These are phyloP conservation scores for Bradypodion pumilum DNA, from an alignment of 2,797 vertebrate genomes.

Conservation along the genomic window DNA sequence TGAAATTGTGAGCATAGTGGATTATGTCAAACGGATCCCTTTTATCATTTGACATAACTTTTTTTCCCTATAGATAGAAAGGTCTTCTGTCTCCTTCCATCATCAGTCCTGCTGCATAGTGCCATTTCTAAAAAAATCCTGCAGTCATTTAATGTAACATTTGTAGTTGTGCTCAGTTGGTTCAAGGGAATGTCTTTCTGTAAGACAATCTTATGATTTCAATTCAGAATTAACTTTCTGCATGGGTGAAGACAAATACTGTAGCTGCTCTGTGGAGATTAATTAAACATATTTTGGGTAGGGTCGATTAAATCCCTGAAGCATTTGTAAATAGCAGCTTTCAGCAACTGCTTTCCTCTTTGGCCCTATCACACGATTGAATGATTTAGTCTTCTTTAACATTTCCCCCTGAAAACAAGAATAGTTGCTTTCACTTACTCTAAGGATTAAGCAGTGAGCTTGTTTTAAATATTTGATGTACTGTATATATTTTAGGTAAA, in stretches of 20 bases:
- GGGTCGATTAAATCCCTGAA: conserved; percentile 12
- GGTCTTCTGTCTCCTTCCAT: conserved; percentile 10
- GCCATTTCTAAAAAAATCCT: neutral
- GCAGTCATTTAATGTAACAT: neutral
- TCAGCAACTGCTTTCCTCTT: conserved; percentile 3
- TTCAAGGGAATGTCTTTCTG: conserved; percentile 16
- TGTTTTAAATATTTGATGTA: conserved; percentile 24
- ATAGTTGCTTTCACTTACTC: neutral
- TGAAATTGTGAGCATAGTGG: conserved; percentile 39
- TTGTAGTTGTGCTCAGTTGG: neutral
- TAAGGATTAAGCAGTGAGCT: conserved; percentile 5
- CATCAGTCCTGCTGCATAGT: neutral
- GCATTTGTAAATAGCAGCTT: conserved; percentile 23
- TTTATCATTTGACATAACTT: conserved; percentile 17
- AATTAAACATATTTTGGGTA: conserved; percentile 40
- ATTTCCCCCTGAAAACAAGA: conserved; percentile 16
- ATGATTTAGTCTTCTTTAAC: neutral
- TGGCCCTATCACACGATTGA: conserved; percentile 1
- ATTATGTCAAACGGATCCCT: conserved; percentile 11
- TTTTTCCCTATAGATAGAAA: neutral
- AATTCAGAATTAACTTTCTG: conserved; percentile 17
- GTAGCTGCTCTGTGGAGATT: conserved; percentile 28
- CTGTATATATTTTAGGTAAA: conserved; percentile 32
- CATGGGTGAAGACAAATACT: conserved; percentile 26
- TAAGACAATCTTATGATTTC: conserved; percentile 6